A percentile compares a stretch with the other conserved stretches of the same genome.
Evolutionary conservation across 1,140 invertebrate species (phyloP).

Genomic region (Coptotermes formosanus): DNA sequence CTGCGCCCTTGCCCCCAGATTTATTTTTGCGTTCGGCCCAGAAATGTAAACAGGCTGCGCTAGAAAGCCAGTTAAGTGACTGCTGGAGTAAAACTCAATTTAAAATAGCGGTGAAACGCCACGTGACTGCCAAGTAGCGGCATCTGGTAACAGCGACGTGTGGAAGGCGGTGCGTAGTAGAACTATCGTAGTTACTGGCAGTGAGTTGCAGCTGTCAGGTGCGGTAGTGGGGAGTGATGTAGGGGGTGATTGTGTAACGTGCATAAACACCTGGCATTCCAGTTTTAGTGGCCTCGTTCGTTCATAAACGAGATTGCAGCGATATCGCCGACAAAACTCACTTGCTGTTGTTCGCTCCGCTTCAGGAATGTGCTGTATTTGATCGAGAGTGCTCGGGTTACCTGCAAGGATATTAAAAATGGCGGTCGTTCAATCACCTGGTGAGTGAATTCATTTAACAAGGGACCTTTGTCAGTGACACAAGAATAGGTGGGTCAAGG

Average conservation of each 20-base stretch:
- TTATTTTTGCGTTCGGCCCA: too few species aligned
- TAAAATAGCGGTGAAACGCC: background rate
- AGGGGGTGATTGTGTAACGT: background rate
- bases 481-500: too few species aligned
- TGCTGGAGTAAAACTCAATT: too few species aligned
- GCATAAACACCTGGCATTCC: background rate
- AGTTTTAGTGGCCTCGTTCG: conserved; percentile 12
- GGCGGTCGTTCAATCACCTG: background rate
- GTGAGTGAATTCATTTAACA: background rate
- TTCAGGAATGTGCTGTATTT: background rate
- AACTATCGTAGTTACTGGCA: background rate
- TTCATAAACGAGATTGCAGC: background rate
- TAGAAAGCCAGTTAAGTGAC: too few species aligned
- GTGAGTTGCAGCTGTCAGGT: background rate
- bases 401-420: background rate
- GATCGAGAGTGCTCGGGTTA: background rate
- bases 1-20: too few species aligned
- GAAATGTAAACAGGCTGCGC: too few species aligned
- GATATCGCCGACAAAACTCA: background rate
- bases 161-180: background rate
- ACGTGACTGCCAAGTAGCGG: background rate
- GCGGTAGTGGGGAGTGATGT: background rate
- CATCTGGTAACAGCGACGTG: background rate
- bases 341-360: background rate
- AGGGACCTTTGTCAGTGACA: too few species aligned